phyloP scores from a whole-genome alignment of 2,113 vertebrate species.

The Phylloscopus trochilus region DNA sequence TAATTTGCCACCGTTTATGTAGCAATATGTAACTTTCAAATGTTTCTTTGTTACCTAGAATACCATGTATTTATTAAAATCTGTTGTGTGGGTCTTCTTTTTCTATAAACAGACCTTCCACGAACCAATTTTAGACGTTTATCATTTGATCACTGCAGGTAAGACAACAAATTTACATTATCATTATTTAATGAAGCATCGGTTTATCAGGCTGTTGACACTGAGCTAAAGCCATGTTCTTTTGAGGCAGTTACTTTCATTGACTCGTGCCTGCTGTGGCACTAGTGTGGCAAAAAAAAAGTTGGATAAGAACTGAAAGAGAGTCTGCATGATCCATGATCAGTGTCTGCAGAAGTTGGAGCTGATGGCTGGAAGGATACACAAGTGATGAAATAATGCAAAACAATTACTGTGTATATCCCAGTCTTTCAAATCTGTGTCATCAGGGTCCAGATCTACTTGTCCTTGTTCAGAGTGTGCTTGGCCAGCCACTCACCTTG shows the following conservation, averaged over 20 bases:
- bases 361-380: neutral
- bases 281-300: neutral
- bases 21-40: neutral
- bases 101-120: slow-evolving; percentile 82
- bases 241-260: neutral
- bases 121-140: slow-evolving; percentile 88
- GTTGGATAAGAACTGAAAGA: neutral
- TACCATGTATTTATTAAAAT: neutral
- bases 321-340: fast-evolving
- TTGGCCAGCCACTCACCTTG: neutral
- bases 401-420: neutral
- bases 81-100: neutral
- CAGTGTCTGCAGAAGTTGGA: neutral
- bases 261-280: neutral
- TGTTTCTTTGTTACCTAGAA: neutral
- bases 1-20: fast-evolving
- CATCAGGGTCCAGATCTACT: neutral
- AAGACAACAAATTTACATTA: neutral
- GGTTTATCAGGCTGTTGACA: neutral
- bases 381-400: neutral
- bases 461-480: neutral
- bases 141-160: slow-evolving; percentile 98
- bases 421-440: neutral
- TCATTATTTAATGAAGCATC: fast-evolving
- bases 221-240: neutral